phyloP scores from a whole-genome alignment of 2,888 invertebrate species.

The Pseudanteris insignis region DNA sequence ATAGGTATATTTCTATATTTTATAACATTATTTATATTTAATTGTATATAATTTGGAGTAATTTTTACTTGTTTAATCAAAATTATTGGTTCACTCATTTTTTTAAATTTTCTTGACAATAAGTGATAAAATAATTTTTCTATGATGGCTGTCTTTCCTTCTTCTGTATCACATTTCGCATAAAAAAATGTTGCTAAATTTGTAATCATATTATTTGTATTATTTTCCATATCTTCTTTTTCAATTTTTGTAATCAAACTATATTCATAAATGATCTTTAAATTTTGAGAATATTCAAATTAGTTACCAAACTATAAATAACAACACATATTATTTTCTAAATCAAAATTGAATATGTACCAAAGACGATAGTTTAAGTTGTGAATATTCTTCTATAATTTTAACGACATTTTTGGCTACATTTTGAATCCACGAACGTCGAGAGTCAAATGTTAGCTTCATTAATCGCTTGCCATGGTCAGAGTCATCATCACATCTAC shows the following conservation, averaged over 20 bases:
- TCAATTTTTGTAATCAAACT: conserved; percentile 1
- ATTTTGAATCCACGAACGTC: conserved; percentile 4
- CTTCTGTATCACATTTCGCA: not conserved
- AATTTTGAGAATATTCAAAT: no score
- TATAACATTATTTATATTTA: not conserved
- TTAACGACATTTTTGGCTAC: not conserved
- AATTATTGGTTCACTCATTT: conserved; percentile 1
- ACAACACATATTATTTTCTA: no score
- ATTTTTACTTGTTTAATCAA: not conserved
- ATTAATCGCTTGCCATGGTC: not conserved
- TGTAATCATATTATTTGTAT: not conserved
- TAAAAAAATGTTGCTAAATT: not conserved
- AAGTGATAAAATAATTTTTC: not conserved
- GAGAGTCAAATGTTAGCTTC: not conserved
- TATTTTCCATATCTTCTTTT: not conserved
- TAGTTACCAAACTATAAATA: no score
- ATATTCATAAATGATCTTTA: not conserved
- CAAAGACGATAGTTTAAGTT: no score
- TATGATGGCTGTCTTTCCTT: not conserved
- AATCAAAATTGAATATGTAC: no score
- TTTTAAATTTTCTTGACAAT: conserved; percentile 2
- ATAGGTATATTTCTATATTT: not conserved
- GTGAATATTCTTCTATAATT: not conserved
- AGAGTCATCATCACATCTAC: conserved; percentile 1
- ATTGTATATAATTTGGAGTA: not conserved